Base-by-base conservation (phyloP, 30 jellyfish, hydroid and myxozoan genomes). In the Cassiopea xamachana region DNA sequence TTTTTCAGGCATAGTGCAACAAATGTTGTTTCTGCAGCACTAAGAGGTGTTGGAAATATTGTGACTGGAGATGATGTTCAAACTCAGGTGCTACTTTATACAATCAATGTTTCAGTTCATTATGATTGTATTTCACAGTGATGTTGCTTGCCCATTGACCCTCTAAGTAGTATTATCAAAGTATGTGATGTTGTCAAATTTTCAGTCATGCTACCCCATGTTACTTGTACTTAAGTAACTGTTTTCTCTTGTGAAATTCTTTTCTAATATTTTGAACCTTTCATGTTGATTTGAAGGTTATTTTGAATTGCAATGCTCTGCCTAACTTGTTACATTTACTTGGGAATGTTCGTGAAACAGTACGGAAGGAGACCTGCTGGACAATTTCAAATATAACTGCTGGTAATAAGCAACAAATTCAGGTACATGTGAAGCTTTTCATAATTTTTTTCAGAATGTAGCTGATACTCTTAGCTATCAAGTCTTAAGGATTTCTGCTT, bases 51-150 rank as follows among this genome's bases (percentile, higher is more conserved):
- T 86, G 99, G 99, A 6, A 96, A 96, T 84, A 92, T 96, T 13
- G 99, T 96, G 60, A 96, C 99, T 59, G 99, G 99, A 59, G 99
- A 96, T 75, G 99, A 96, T 75, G 83, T 86, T 17, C 99, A 96
- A 84, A 96, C 99, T 48, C 99, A 96, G 97, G 99, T 96, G 59
- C 44, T 87, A 1, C 43, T 48, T 45, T 39, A 12, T 60, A 39
- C 4, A 5, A 6, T 3, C 59, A 27, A 39, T 71, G 16, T 8
- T 43, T 79, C 77, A 5, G 77, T 44, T 60, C 85, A 12, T 12
- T 73, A 6, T 27, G 39, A 27, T 27, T 27, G 39, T 27, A 27
- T 27, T 27, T 27, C 39, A 27, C 39, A 27, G 39, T 27, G 39
- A 27, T 27, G 39, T 27, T 27, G 39, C 39, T 27, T 27, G 39